A percentile compares a stretch with the other conserved stretches of the same genome.
Evolutionary conservation across 2,113 vertebrate genomes (phyloP).

Genomic region (Melanostigma gelatinosum): DNA sequence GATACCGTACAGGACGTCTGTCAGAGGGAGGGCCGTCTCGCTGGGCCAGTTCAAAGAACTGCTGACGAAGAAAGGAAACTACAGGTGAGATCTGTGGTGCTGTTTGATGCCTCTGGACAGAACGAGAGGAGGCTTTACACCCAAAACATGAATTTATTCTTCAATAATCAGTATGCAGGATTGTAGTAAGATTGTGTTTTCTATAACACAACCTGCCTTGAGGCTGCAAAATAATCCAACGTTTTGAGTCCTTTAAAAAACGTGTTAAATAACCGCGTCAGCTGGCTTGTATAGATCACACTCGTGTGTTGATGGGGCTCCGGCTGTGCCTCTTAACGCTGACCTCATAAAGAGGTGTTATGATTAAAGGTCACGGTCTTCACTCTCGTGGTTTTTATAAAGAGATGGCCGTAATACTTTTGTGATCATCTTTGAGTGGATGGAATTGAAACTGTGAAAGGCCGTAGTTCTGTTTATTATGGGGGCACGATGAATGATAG

Average conservation of each 20-base stretch:
- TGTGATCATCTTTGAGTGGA: neutral
- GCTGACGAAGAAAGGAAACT: slow-evolving; percentile 96
- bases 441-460: neutral
- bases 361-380: neutral
- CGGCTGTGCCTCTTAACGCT: too few species aligned
- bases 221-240: neutral
- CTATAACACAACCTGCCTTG: neutral
- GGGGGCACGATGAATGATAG: neutral
- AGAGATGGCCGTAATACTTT: neutral
- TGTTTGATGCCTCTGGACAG: neutral
- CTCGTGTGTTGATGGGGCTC: neutral
- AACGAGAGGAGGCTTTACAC: neutral
- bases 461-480: neutral
- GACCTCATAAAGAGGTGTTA: neutral
- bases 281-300: neutral
- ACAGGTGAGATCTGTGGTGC: slow-evolving; percentile 83
- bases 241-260: neutral
- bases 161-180: neutral
- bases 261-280: neutral
- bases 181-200: neutral
- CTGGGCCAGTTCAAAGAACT: slow-evolving; percentile 97
- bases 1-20: slow-evolving; percentile 93
- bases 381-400: neutral
- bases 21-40: slow-evolving; percentile 88
- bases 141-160: neutral